Base-by-base conservation (phyloP, 2,797 vertebrate genomes). In the Gambusia yucatana region DNA sequence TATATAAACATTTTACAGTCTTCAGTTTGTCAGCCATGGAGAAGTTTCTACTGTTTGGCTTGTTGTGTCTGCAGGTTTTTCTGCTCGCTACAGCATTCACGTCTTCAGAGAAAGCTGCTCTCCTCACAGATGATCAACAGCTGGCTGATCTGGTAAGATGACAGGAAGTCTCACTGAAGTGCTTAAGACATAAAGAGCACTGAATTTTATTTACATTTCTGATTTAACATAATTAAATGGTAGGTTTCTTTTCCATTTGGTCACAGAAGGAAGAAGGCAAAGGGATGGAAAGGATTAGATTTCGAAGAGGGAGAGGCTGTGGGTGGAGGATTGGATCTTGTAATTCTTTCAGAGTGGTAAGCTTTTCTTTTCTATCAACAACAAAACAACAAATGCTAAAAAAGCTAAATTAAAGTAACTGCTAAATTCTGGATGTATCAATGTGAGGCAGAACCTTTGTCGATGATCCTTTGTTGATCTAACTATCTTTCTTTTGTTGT, bases 1-100 rank as follows among this genome's bases (percentile, higher is more conserved):
- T 70, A 70, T 90, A 89, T 87, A 89, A 91, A 87, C 59, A 47
- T 20, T 48, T 47, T 65, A 76, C 17, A 59, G 44, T 41, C 81
- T 63, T 73, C 55, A 82, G 36, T 57, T 22, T 75, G 48, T 73
- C 81, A 88, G 33, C 20, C 85, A 93, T 94, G 92, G 84, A 82
- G 69, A 57, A 30, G 17, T n/a, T 36, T 48, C 30, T 87, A 59
- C 59, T 86, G 59, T 50, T 91, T 48, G 43, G 82, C 36, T 69
- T 92, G 76, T 55, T 93, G 48, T 81, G 65, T 69, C 82, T 91
- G 43, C 88, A 86, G 82, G 67, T 82, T 47, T 75, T 83, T 39
- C 80, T 91, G 80, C 33, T 91, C 61, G 48, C 77, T 52, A 55
- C 61, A 30, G 61, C 73, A 73, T 71, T 76, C 10, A 65, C 69